Percentiles rank a stretch among this genome's conserved stretches.
These are phyloP conservation scores for Eledone cirrhosa DNA, from an alignment of 2,888 invertebrate genomes.

Conservation along the genomic window DNA sequence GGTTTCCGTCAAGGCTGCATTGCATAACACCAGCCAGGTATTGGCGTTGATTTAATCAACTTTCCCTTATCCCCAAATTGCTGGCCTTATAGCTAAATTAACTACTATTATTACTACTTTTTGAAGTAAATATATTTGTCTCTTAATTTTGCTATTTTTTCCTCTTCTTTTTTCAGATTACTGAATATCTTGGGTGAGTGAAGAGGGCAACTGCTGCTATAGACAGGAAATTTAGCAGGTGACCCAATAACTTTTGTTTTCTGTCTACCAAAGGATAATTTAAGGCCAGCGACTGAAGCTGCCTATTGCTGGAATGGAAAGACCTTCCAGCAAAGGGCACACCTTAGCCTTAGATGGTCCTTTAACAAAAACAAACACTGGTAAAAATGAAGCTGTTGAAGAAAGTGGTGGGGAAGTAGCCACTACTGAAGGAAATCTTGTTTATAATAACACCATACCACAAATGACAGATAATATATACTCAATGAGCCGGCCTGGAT, in stretches of 20 bases:
- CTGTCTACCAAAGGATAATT: slow-evolving; percentile 12
- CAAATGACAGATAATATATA: slow-evolving; percentile 3
- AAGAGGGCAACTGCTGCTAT: neutral
- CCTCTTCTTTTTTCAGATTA: slow-evolving; percentile 5
- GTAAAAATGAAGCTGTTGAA: slow-evolving; percentile 5
- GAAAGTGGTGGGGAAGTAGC: neutral
- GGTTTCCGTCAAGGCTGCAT: no score
- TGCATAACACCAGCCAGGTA: no score
- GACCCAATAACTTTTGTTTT: slow-evolving; percentile 9
- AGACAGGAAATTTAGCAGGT: slow-evolving; percentile 17
- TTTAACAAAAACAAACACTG: neutral
- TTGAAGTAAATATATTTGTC: no score
- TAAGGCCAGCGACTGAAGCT: neutral
- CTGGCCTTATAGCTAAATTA: no score
- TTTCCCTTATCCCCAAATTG: no score
- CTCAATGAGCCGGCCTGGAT: neutral
- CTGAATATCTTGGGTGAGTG: neutral
- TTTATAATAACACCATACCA: neutral
- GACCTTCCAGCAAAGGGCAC: slow-evolving; percentile 23
- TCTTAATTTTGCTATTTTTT: neutral
- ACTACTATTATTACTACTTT: no score
- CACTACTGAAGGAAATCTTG: neutral
- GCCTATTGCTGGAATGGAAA: slow-evolving; percentile 24
- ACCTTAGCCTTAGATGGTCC: slow-evolving; percentile 9
- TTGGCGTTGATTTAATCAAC: no score